Evolutionary conservation across 1,140 invertebrate genomes (phyloP), one percentile per base, ranked within the genome.

Genomic region (Drosophila parabipectinata): DNA sequence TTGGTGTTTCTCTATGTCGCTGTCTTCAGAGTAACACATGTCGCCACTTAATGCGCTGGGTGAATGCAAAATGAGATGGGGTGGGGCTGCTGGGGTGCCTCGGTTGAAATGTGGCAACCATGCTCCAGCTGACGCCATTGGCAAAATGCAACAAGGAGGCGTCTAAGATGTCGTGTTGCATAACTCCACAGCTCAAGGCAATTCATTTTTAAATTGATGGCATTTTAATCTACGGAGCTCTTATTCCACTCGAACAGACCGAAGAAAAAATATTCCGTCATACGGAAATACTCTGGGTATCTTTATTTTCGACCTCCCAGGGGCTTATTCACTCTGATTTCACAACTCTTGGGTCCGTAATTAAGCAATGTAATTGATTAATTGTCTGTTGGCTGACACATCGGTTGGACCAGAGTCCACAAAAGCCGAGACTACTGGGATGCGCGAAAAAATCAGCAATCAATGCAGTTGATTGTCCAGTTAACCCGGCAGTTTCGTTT

Each of bases 11-110:
- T 59, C 26, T 26, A 60, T 41, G 48, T 60, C 59, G 55, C 59
- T 57, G 61, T 77, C 72, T 61, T 47, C 44, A 48, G 71, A 47
- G 81, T 61, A 81, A 78, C 81, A 85, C 81, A 85, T 85, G 82
- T 85, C 64, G 82, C 81, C 81, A 87, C 82, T 78, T 87, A 81
- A 85, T 87, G 81, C 77, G 82, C 74, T 73, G 64, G 74, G 64
- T 77, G 81, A 77, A 85, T 85, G 69, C 81, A 74, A 68, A 85
- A 85, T 85, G 82, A 85, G 77, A 64, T 77, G 63, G 58, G 62
- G 18, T 37, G 37, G 26, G 60, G 18, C 30, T 47, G 28, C 10
- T 47, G 21, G 45, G 28, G 45, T 30, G 30, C 8, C 3, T 44
- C 41, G 41, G 41, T 14, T 37, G 51, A 69, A 66, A 67, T 72